These are phyloP conservation scores for Trachelus iudaicus DNA, from an alignment of 2,888 invertebrate species.

Conservation along the genomic window DNA sequence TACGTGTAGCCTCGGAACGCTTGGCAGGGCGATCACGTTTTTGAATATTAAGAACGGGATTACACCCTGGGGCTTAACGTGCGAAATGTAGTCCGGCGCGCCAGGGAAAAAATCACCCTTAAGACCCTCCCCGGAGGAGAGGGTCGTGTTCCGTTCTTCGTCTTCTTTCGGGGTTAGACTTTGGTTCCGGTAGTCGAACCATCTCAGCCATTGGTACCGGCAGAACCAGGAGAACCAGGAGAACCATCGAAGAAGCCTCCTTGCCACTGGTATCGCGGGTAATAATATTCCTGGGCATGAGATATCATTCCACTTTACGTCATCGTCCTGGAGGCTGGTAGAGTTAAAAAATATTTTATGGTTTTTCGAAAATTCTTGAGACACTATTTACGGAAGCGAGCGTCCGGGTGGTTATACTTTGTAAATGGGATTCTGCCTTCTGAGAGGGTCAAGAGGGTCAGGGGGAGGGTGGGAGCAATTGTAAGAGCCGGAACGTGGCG, in stretches of 20 bases:
- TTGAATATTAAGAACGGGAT: constrained; percentile 66
- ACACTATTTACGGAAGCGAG: background rate
- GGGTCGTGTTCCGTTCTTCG: constrained; percentile 21
- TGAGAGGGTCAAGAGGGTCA: background rate
- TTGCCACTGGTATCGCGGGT: background rate
- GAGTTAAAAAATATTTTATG: background rate
- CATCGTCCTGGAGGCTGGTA: background rate
- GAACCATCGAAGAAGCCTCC: background rate
- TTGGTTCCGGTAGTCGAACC: background rate
- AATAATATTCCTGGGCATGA: background rate
- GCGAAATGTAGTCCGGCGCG: constrained; percentile 62
- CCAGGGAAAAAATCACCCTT: constrained; percentile 51
- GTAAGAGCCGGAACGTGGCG: background rate
- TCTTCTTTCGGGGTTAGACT: constrained; percentile 15
- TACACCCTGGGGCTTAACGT: constrained; percentile 63
- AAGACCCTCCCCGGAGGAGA: constrained; percentile 40
- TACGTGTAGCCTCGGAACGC: constrained; percentile 24
- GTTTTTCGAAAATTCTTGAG: background rate
- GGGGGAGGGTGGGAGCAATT: background rate
- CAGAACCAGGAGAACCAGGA: background rate
- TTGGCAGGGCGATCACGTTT: constrained; percentile 66
- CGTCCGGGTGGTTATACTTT: background rate
- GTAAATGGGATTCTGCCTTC: background rate
- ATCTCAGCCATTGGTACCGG: background rate
- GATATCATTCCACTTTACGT: background rate